Conservation (phyloP, 1,140 invertebrate species). For the Temnothorax nylanderi region DNA sequence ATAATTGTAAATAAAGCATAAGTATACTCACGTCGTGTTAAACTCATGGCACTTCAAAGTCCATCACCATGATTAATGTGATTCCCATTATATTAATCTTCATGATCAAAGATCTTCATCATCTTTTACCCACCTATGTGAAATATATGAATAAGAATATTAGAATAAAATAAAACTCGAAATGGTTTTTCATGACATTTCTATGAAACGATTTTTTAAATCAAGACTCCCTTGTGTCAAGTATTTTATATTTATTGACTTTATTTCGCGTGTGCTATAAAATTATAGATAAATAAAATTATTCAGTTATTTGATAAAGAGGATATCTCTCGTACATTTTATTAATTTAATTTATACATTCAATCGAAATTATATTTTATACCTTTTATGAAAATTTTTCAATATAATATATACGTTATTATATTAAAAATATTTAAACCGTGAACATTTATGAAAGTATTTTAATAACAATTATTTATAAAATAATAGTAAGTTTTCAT, state of each 20-base stretch:
- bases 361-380: background rate
- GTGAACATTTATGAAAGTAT: conserved; percentile 39
- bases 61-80: conserved; percentile 74
- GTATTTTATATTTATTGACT: background rate
- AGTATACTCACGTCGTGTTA: conserved; percentile 76
- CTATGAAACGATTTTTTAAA: background rate
- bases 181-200: background rate
- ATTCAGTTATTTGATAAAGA: conserved; percentile 1
- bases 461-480: background rate
- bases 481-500: background rate
- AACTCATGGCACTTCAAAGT: conserved; percentile 74
- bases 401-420: conserved; percentile 28
- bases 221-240: background rate
- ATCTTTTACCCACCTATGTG: conserved; percentile 81
- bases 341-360: conserved; percentile 17
- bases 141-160: conserved; percentile 72
- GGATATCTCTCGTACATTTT: background rate
- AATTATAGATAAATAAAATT: conserved; percentile 17
- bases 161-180: conserved; percentile 52
- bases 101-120: conserved; percentile 69
- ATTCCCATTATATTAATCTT: conserved; percentile 75
- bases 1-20: conserved; percentile 35
- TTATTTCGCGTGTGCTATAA: background rate
- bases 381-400: conserved; percentile 39
- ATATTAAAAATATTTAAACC: conserved; percentile 12